Evolutionary conservation across 2,888 invertebrate genomes (phyloP), one percentile per base, ranked within the genome.

Genomic region (Dimorphilus gyrociliatus): DNA sequence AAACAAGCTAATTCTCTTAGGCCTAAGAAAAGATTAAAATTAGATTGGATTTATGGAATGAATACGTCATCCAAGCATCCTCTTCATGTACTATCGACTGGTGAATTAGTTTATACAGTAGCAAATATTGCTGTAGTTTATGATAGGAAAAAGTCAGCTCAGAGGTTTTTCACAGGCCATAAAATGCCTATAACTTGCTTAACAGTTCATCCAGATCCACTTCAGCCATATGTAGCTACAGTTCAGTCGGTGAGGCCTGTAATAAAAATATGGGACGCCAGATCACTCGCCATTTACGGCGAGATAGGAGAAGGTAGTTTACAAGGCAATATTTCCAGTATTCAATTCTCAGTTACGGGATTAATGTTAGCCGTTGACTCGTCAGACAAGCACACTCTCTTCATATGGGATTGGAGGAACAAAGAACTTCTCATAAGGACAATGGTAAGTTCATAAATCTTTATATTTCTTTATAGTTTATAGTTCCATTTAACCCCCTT

Each of bases 341-440:
- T 88, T 2, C 81, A 81, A 0, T 88, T 86, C 32, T 49, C 49
- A 6, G 32, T 30, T 10, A n/a, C n/a, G 12, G 81, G 80, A 54
- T 82, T 82, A 58, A 78, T 88, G 26, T 58, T 86, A 44, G 84
- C 81, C 0, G 78, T 86, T 18, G 86, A 88, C 54, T 79, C 78
- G 3, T 81, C 84, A 1, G 71, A 80, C 28, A 84, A 85, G 59
- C 81, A 85, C 53, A 81, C 84, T 38, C 68, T 86, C 3, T 82
- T 82, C 0, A 81, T 88, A 0, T 88, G 86, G 86, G 82, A 86
- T 49, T 86, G 86, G 86, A 81, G 82, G 51, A 82, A 84, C 76
- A 81, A 82, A 30, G 78, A 81, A 62, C 67, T 85, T n/a, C 70
- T 86, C 6, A 85, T 85, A 34, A 82, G 84, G 75, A 84, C 86